These are phyloP conservation scores for Ernsta delagoae DNA, from an alignment of 2,888 invertebrate species.

Conservation along the genomic window DNA sequence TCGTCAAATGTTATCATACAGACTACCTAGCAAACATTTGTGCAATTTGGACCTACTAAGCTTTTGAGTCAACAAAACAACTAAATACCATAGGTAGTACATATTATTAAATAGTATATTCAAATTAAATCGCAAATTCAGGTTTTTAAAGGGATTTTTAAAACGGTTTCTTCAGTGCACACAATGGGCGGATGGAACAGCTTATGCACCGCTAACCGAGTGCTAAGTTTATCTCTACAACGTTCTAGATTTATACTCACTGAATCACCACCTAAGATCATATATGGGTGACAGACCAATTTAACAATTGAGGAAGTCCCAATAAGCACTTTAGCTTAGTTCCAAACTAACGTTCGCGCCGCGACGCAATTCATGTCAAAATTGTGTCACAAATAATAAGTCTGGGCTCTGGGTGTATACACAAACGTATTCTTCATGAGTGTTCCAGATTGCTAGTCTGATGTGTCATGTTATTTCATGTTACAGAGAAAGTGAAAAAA, in stretches of 20 bases:
- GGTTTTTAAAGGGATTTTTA: too few species aligned
- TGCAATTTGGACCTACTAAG: too few species aligned
- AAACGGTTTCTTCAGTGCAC: background rate
- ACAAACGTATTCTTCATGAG: background rate
- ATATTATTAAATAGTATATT: too few species aligned
- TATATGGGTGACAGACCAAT: slow-evolving; percentile 72
- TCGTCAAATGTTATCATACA: too few species aligned
- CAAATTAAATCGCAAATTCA: too few species aligned
- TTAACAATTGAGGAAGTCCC: slow-evolving; percentile 76
- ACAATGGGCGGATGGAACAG: slow-evolving; percentile 21
- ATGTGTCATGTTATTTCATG: slow-evolving; percentile 3
- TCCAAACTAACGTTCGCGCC: slow-evolving; percentile 47
- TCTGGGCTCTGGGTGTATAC: background rate
- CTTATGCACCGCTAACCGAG: slow-evolving; percentile 19
- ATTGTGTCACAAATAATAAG: slow-evolving; percentile 32
- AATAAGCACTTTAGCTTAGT: slow-evolving; percentile 68
- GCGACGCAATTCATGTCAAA: slow-evolving; percentile 35
- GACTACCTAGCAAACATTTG: too few species aligned
- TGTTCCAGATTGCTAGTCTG: slow-evolving; percentile 9
- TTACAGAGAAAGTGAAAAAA: background rate
- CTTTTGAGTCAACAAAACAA: too few species aligned
- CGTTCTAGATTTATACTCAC: slow-evolving; percentile 57
- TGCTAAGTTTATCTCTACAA: slow-evolving; percentile 38
- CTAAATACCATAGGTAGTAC: too few species aligned
- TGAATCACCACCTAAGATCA: slow-evolving; percentile 61